Conservation (phyloP, 2,888 invertebrate species). For the Rotaria magnacalcarata region DNA sequence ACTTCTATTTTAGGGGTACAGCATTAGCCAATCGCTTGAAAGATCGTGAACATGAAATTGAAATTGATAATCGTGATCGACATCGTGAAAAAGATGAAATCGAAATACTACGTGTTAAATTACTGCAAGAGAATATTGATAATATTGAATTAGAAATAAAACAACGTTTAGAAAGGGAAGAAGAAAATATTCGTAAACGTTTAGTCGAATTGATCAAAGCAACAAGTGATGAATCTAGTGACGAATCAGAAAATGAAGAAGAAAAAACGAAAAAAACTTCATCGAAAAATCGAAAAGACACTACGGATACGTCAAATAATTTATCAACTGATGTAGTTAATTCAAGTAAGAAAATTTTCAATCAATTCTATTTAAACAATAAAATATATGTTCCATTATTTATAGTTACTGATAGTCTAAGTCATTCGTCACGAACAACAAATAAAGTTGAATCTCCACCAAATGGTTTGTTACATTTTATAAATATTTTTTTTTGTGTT, state of each 20-base stretch:
- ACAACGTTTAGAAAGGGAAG: conserved; percentile 36
- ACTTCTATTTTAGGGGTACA: conserved; percentile 65
- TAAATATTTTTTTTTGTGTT: neutral
- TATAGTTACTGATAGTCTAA: neutral
- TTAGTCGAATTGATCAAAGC: neutral
- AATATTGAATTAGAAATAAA: conserved; percentile 61
- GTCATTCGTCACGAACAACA: neutral
- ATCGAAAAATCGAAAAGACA: neutral
- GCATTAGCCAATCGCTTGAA: conserved; percentile 82
- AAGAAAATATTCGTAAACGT: neutral
- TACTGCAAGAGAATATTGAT: conserved; percentile 60
- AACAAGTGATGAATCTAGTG: neutral
- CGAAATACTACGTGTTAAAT: conserved; percentile 73
- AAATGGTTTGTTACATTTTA: neutral
- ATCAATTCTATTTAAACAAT: neutral
- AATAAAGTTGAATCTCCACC: neutral
- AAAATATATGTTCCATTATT: too few relatives aligned
- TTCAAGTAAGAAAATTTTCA: neutral
- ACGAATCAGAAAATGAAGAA: conserved; percentile 36
- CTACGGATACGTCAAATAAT: neutral
- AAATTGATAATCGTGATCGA: conserved; percentile 81
- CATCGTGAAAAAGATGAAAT: conserved; percentile 78
- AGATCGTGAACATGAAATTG: conserved; percentile 86
- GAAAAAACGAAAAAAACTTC: neutral
- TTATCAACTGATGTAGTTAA: neutral